phyloP scores from a whole-genome alignment of 2,113 vertebrate genomes.

The Rhinoderma darwinii region DNA sequence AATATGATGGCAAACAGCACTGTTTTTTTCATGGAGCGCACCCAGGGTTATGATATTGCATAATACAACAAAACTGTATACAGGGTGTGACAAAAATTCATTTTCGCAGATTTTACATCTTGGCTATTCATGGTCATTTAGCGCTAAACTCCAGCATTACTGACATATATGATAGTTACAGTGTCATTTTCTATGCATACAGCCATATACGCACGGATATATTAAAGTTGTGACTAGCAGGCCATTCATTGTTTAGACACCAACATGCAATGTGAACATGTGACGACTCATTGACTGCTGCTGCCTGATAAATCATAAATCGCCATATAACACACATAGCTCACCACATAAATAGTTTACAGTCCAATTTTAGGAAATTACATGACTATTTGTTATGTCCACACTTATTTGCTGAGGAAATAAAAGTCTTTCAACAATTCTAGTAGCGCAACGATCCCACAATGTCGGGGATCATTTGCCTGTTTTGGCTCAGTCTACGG shows the following conservation, averaged over 20 bases:
- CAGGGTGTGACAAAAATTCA: neutral
- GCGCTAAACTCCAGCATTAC: neutral
- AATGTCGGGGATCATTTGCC: too few relatives aligned
- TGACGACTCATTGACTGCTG: neutral
- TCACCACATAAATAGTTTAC: constrained; percentile 14
- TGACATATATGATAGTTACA: neutral
- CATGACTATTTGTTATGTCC: neutral
- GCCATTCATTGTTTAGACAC: neutral
- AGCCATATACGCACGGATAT: neutral
- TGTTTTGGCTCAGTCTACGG: too few relatives aligned
- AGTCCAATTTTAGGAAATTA: neutral
- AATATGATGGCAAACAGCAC: too few relatives aligned
- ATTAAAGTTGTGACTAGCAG: neutral
- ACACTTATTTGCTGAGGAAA: neutral
- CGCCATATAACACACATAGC: neutral
- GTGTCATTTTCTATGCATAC: neutral
- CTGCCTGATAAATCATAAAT: neutral
- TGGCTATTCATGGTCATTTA: neutral
- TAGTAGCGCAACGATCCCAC: too few relatives aligned
- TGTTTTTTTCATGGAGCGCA: too few relatives aligned
- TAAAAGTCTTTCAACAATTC: too few relatives aligned
- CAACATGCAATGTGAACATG: neutral
- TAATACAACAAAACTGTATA: neutral
- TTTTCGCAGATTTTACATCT: neutral
- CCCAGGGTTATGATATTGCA: neutral